A percentile compares a stretch with the other conserved stretches of the same genome.
phyloP scores from a whole-genome alignment of 2,113 vertebrate species.

The Bothrops jararaca region DNA sequence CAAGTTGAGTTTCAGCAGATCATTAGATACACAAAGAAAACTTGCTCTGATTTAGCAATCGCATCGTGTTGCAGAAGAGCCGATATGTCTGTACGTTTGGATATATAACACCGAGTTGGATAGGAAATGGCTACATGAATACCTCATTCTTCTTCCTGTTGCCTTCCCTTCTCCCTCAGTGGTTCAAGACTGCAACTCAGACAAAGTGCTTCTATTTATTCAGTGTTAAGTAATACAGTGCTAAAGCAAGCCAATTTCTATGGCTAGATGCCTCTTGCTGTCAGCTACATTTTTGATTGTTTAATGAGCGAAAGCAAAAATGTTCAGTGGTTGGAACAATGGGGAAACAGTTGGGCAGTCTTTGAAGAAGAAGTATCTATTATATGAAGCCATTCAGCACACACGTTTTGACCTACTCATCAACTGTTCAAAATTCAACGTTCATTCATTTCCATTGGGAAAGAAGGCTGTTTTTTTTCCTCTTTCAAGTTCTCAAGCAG shows the following conservation, averaged over 20 bases:
- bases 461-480: not conserved
- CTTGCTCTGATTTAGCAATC: not conserved
- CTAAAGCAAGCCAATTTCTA: slow-evolving; percentile 50
- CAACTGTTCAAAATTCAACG: slow-evolving; percentile 24
- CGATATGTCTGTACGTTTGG: slow-evolving; percentile 38
- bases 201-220: slow-evolving; percentile 59
- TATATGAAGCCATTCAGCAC: slow-evolving; percentile 33
- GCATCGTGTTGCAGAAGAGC: not conserved
- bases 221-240: slow-evolving; percentile 52
- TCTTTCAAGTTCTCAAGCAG: slow-evolving; percentile 5
- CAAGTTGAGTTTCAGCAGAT: not conserved
- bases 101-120: slow-evolving; percentile 46
- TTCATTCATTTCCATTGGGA: slow-evolving; percentile 6
- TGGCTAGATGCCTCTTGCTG: slow-evolving; percentile 57
- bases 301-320: slow-evolving; percentile 43
- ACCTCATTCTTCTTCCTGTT: slow-evolving; percentile 45
- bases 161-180: slow-evolving; percentile 50
- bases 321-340: slow-evolving; percentile 39
- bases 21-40: not conserved
- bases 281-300: slow-evolving; percentile 57
- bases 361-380: not conserved
- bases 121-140: slow-evolving; percentile 53
- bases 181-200: slow-evolving; percentile 58
- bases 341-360: slow-evolving; percentile 12
- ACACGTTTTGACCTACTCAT: slow-evolving; percentile 1